These are phyloP conservation scores for Trichonephila clavipes DNA, from an alignment of 1,140 invertebrate species.

Conservation along the genomic window DNA sequence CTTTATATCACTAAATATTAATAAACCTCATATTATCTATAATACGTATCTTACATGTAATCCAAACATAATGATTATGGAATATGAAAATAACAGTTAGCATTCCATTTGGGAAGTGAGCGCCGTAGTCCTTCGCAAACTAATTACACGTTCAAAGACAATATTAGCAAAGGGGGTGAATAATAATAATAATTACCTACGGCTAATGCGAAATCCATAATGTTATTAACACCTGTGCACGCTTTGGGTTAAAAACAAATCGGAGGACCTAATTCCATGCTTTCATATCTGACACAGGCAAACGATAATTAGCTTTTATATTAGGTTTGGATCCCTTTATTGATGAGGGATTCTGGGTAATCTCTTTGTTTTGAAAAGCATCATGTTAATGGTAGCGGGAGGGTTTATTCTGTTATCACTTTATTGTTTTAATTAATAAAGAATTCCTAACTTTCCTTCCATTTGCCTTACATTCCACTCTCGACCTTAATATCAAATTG, in stretches of 20 bases:
- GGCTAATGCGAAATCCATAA: background rate
- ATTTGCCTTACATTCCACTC: too few relatives aligned
- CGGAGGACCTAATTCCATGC: background rate
- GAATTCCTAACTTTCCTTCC: too few relatives aligned
- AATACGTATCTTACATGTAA: too few relatives aligned
- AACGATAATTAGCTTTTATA: background rate
- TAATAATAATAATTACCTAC: background rate
- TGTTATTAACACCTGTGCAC: background rate
- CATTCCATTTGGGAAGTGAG: too few relatives aligned
- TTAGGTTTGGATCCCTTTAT: background rate
- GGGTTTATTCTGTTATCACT: background rate
- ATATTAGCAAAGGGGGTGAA: background rate
- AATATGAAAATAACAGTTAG: too few relatives aligned
- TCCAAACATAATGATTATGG: too few relatives aligned
- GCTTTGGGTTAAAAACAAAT: background rate
- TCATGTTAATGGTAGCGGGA: background rate
- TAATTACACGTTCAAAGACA: background rate
- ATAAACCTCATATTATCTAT: too few relatives aligned
- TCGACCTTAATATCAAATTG: too few relatives aligned
- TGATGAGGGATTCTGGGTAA: background rate
- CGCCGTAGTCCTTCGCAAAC: too few relatives aligned
- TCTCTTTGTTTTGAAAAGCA: background rate
- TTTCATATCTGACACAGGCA: background rate
- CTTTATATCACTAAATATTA: too few relatives aligned
- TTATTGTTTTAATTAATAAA: background rate